Evolutionary conservation across 1,140 invertebrate species (phyloP), one percentile per base, ranked within the genome.

Genomic region (Penaeus indicus): DNA sequence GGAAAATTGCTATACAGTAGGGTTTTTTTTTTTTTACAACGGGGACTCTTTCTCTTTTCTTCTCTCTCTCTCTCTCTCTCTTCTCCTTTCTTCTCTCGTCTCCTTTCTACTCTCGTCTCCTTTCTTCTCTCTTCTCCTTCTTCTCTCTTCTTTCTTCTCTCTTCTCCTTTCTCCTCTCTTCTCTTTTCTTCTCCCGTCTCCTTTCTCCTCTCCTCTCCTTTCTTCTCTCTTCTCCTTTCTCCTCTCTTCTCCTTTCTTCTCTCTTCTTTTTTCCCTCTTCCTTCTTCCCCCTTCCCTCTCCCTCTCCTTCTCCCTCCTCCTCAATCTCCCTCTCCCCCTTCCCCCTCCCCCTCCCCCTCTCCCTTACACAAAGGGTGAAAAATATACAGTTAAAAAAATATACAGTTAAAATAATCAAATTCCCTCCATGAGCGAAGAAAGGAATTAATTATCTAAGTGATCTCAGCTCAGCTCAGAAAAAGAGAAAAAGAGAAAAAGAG

Each of bases 161-260:
- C 60, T 81, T 27, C 62, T 27, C 61, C 60, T 27, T 60, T 81
- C 47, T 60, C 27, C 62, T 27, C 61, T 27, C 61, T 60, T 81
- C 47, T 60, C 27, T 81, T 19, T 81, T 47, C 32, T 47, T 60
- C 60, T 60, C 79, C 62, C 47, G 5, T 11, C 22, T 27, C 32
- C 80, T 82, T 22, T n/a, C 60, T 32, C 54, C 25, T 27, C 22
- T 54, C 32, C 80, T 62, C 80, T 32, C 80, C 62, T 54, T 82
- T 54, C 11, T 69, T 11, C 64, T 69, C 64, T 69, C 64, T 13
- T 11, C 13, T 11, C 13, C 64, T 22, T 21, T n/a, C 67, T 69
- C 67, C 32, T 21, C 32, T 75, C 69, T 75, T 7, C 8, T 38
- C 38, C 7, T 8, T 7, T 38, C 8, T 38, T 75, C 69, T 80